A percentile compares a stretch with the other conserved stretches of the same genome.
Conservation (phyloP, 2,797 vertebrate species). For the Erethizon dorsatum region DNA sequence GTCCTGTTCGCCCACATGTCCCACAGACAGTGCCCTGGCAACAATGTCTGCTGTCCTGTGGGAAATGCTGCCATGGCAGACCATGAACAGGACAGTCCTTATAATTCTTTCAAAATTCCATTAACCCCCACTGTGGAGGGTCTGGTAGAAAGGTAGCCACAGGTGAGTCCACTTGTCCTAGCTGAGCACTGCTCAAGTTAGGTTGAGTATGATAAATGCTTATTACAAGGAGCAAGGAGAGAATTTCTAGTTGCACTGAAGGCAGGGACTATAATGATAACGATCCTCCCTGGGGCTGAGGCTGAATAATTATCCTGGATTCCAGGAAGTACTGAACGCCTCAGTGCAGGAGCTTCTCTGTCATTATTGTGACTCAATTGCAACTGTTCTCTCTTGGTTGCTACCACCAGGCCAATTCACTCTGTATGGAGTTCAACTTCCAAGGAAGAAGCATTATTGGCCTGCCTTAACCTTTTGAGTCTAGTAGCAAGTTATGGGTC, state of each 20-base stretch:
- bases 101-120: neutral
- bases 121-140: neutral
- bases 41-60: neutral
- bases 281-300: neutral
- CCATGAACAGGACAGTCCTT: neutral
- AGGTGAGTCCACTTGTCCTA: neutral
- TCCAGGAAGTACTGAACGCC: neutral
- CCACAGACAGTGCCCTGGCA: neutral
- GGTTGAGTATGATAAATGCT: neutral
- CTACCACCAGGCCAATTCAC: neutral
- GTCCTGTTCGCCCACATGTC: neutral
- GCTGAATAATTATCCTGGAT: neutral
- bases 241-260: neutral
- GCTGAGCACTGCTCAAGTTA: neutral
- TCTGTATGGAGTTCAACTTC: neutral
- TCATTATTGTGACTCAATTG: neutral
- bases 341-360: neutral
- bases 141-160: neutral
- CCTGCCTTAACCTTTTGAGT: neutral
- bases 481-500: neutral
- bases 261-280: neutral
- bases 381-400: neutral
- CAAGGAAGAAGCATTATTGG: neutral
- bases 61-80: neutral
- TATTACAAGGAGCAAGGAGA: neutral